These are phyloP conservation scores for Cecropterus lyciades DNA, from an alignment of 1,140 invertebrate genomes.

Conservation along the genomic window DNA sequence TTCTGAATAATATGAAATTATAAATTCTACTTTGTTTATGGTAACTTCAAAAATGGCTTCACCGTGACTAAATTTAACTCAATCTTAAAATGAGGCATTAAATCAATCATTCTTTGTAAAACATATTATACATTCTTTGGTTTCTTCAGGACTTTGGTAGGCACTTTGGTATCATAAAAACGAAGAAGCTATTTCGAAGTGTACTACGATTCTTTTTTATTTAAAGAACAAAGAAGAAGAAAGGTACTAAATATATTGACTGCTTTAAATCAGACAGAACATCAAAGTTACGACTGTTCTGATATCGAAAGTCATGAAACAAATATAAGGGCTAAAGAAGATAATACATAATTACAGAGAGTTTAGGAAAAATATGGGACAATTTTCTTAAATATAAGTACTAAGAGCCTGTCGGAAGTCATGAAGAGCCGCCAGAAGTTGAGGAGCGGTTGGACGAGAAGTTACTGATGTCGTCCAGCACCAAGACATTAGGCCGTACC, in stretches of 20 bases:
- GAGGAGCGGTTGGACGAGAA: conserved; percentile 93
- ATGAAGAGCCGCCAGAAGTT: conserved; percentile 93
- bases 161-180: conserved; percentile 53
- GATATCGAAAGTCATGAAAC: neutral
- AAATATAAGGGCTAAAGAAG: conserved; percentile 4
- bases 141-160: conserved; percentile 39
- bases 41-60: conserved; percentile 9
- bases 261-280: conserved; percentile 17
- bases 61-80: conserved; percentile 1
- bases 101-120: too few species aligned
- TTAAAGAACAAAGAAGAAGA: conserved; percentile 10
- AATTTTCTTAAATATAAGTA: conserved; percentile 87
- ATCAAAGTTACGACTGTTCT: neutral
- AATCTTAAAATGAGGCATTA: too few species aligned
- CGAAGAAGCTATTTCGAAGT: conserved; percentile 19
- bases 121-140: neutral
- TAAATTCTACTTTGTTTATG: conserved; percentile 13
- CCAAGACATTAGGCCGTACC: conserved; percentile 95
- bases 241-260: conserved; percentile 5
- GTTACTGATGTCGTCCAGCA: conserved; percentile 93
- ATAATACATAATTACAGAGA: conserved; percentile 12
- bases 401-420: conserved; percentile 94
- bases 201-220: neutral
- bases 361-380: conserved; percentile 21
- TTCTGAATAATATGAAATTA: too few species aligned